Base-by-base conservation (phyloP, 1,140 invertebrate genomes). In the Bombus soroeensis region DNA sequence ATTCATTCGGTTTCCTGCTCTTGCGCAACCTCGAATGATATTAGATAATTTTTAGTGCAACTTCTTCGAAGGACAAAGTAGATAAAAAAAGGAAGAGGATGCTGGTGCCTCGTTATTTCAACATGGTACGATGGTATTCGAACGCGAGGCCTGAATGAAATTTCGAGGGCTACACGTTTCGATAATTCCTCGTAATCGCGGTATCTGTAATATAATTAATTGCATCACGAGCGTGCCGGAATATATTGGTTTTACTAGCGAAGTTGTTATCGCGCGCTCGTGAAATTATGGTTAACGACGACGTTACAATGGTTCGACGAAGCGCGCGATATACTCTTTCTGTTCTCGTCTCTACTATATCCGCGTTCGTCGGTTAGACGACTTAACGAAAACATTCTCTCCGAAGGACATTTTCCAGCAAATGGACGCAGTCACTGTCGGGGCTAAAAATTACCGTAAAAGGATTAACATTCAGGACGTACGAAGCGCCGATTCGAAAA, bases 231-330 rank as follows among this genome's bases (percentile, higher is more conserved):
- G 37, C 47, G 12, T 70, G 68, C 47, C 37, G 37, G 41, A 79
- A 78, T 72, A 79, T 79, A 72, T 71, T 84, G 64, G 53, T 79
- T 79, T 64, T 79, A 62, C 15, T 47, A 28, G 41, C 15, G 34
- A 72, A 62, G 18, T 80, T 80, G 76, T 80, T 80, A 72, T 71
- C 66, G 76, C 83, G 41, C 3, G 15, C 15, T 77, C n/a, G 25
- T 64, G 62, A 73, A 82, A 82, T 74, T 83, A 80, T 32, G 62
- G 64, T n/a, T 80, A 83, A 77, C 81, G 66, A 77, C 74, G 73
- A 53, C 66, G 43, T 59, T 71, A 53, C 70, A 47, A 73, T 43
- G 53, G 4, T 28, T n/a, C 64, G 43, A 39, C 18, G 78, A 13
- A 13, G 32, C 8, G 28, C 41, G 22, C 57, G 28, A 66, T 62